Percentiles rank a stretch among this genome's conserved stretches.
Conservation (phyloP, 2,797 vertebrate species). For the Acrossocheilus fasciatus region DNA sequence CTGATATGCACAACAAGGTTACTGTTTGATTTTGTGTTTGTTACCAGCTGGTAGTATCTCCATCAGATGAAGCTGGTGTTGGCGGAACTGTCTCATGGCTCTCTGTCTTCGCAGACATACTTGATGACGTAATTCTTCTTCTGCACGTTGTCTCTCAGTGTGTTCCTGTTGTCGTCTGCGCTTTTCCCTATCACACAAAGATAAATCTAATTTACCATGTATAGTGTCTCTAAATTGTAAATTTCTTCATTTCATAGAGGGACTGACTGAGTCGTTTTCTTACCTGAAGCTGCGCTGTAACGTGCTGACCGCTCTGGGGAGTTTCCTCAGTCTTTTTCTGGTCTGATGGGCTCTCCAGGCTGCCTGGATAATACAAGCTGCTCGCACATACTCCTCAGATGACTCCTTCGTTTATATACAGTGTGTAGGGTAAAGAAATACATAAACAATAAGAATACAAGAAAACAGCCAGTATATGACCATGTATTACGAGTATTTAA, state of each 20-base stretch:
- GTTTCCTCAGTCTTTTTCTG: constrained; percentile 86
- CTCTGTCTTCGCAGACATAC: constrained; percentile 85
- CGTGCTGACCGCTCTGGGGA: constrained; percentile 82
- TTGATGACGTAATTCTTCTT: constrained; percentile 83
- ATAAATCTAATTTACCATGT: not conserved
- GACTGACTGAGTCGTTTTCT: not conserved
- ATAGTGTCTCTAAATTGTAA: not conserved
- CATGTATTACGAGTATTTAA: not conserved
- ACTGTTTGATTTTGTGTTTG: constrained; percentile 30
- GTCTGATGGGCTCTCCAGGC: constrained; percentile 88
- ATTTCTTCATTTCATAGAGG: not conserved
- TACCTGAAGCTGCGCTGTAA: constrained; percentile 92
- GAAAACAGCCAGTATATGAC: not conserved
- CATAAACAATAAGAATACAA: not conserved
- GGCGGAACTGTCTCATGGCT: constrained; percentile 87
- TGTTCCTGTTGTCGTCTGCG: constrained; percentile 75
- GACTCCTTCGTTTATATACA: constrained; percentile 26
- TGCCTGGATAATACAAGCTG: constrained; percentile 90
- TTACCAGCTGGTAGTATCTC: constrained; percentile 89
- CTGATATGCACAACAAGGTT: not conserved
- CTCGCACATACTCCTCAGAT: constrained; percentile 76
- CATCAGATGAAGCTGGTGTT: constrained; percentile 85
- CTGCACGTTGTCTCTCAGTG: constrained; percentile 78
- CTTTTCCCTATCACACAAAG: constrained; percentile 75
- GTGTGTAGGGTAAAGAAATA: not conserved